Evolutionary conservation across 1,140 invertebrate genomes (phyloP).

Genomic region (Psilanteris sp.): DNA sequence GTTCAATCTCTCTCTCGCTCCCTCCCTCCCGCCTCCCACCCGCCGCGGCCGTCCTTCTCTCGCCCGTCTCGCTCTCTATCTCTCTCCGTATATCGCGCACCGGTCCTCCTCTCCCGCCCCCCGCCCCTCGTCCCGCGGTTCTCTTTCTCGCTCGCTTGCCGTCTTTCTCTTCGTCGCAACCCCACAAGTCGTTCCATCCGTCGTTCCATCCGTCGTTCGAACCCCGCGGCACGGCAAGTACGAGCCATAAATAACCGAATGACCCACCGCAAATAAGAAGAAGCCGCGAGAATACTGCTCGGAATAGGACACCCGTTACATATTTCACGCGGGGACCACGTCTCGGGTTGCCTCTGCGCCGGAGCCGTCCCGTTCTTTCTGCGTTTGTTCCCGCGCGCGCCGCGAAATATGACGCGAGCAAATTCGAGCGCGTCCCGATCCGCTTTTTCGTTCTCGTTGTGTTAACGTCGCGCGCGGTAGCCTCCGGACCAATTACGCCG

Average conservation of each 20-base stretch:
- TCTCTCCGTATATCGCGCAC: neutral
- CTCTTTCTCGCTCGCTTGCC: neutral
- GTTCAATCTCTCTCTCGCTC: slow-evolving; percentile 19
- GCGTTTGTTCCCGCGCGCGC: too few relatives aligned
- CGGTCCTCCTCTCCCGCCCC: neutral
- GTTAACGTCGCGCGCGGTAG: too few relatives aligned
- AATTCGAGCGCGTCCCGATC: too few relatives aligned
- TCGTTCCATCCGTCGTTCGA: slow-evolving; percentile 64
- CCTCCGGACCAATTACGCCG: too few relatives aligned
- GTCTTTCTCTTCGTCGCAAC: slow-evolving; percentile 51
- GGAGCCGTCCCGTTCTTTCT: too few relatives aligned
- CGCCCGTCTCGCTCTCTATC: neutral
- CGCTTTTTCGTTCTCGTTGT: too few relatives aligned
- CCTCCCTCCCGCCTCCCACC: slow-evolving; percentile 3
- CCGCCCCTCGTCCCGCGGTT: neutral
- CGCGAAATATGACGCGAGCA: too few relatives aligned
- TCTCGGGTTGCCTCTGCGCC: too few relatives aligned
- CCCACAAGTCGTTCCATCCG: slow-evolving; percentile 58
- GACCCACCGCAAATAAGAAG: slow-evolving; percentile 72
- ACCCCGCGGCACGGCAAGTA: slow-evolving; percentile 64
- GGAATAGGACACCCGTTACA: slow-evolving; percentile 67
- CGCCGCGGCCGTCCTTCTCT: neutral
- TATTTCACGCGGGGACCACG: slow-evolving; percentile 25
- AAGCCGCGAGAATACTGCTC: slow-evolving; percentile 47
- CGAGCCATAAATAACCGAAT: slow-evolving; percentile 76